Evolutionary conservation across 2,797 vertebrate genomes (phyloP), one percentile per base, ranked within the genome.

Genomic region (Naso thynnoides): DNA sequence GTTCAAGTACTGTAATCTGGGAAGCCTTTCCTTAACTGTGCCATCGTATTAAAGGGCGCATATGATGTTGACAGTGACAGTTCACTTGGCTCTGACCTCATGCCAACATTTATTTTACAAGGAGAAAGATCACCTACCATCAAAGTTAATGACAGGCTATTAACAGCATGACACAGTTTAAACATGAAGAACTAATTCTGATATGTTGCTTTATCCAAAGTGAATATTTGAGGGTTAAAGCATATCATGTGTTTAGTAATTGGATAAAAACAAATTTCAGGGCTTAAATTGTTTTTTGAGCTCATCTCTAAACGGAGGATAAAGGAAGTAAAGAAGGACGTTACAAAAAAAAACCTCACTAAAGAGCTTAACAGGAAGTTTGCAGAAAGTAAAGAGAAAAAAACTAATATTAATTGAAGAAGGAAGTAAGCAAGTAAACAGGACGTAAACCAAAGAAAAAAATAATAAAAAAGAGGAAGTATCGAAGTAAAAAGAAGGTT

Each of bases 1-100:
- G 62, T 77, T 86, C 54, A 59, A 69, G 57, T 52, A 7, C 5
- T 48, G 21, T n/a, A 66, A 39, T 73, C 24, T 47, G 42, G 3
- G 21, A 24, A 41, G 26, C 55, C 49, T 45, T 62, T 3, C 0
- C 47, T 54, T 49, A 76, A 53, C 57, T 50, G 45, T 15, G 31
- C 21, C 0, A 41, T 53, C 42, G 16, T 19, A 52, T 54, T 76
- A 8, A 75, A 55, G 48, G 10, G 23, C 23, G 48, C 26, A 6
- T 44, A 49, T 44, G 53, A 10, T 64, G 48, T 56, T 68, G 24
- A 70, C 19, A 13, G 19, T 57, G 69, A 58, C 76, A 2, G 16
- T 41, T 73, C 21, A 29, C 61, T 11, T 23, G 8, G 3, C 15
- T 59, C 6, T 41, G 59, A 74, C 73, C 57, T 38, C 1, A 24